These are phyloP conservation scores for Camelus bactrianus DNA, from an alignment of 2,113 vertebrate species.

Conservation along the genomic window DNA sequence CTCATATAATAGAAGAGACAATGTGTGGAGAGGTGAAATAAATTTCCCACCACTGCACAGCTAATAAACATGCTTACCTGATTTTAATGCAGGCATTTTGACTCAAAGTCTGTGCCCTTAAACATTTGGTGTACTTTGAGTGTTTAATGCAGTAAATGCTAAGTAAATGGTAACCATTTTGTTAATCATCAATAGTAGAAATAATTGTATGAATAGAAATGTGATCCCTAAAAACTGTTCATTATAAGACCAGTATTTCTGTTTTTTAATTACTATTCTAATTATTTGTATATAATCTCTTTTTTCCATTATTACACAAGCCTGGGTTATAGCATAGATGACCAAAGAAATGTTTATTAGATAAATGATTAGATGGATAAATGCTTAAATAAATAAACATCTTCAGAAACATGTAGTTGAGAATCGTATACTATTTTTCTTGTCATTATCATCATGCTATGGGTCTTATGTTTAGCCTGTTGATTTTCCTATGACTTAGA, in stretches of 20 bases:
- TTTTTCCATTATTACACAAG: not conserved
- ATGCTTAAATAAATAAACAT: not conserved
- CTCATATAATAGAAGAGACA: not conserved
- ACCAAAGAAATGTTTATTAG: not conserved
- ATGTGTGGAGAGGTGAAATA: not conserved
- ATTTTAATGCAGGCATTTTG: not conserved
- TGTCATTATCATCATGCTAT: not conserved
- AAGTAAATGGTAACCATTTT: not conserved
- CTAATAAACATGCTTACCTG: not conserved
- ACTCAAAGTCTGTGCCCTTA: not conserved
- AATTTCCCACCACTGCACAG: rapidly evolving
- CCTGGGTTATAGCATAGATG: not conserved
- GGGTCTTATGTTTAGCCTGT: not conserved
- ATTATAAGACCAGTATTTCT: not conserved
- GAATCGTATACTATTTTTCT: not conserved
- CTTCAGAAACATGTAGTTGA: not conserved
- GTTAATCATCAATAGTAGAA: not conserved
- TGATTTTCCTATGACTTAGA: not conserved
- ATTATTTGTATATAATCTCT: not conserved
- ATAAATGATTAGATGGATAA: not conserved
- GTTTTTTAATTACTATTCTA: not conserved
- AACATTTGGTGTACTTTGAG: not conserved
- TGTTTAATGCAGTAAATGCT: not conserved
- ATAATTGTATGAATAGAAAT: not conserved
- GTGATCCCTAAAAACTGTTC: not conserved